Evolutionary conservation across 2,888 invertebrate species (phyloP), one percentile per base, ranked within the genome.

Genomic region (Brachypalpus laphriformis): DNA sequence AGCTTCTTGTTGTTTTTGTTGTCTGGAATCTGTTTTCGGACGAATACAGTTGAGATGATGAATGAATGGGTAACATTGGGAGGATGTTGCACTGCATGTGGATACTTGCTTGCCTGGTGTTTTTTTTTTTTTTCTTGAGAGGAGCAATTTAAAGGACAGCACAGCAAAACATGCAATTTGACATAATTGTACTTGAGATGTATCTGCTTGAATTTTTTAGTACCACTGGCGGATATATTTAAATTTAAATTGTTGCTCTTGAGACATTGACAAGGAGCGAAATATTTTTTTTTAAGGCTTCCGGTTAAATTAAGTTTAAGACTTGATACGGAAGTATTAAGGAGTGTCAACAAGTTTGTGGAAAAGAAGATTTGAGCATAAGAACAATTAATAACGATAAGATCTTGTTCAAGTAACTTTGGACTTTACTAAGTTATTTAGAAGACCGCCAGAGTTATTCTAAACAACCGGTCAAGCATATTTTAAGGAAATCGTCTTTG

Each of bases 1-100:
- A 56, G 9, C 57, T 31, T 28, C 4, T 63, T 3, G 34, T 49
- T 45, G 47, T 28, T 57, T 45, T 16, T 28, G 4, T 8, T 9
- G 9, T 42, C 37, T 56, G 47, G 56, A 59, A 49, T 72, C 37
- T 34, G 51, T 20, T 51, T 51, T 25, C 9, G 45, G 31, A 37
- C 45, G 61, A 20, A 51, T 54, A 37, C 34, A 42, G 61, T 54
- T 54, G 42, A 54, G 61, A 61, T 59, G 77, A 77, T 77, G 77
- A 77, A 77, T 61, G 77, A 77, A 77, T 65, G 59, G 31, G 18
- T 56, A 74, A 65, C 42, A 31, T 42, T 42, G 74, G 68, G 77
- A 77, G 68, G 61, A 77, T 70, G 77, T 34, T 65, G 54, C 16
- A 2, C 56, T 56, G 34, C 45, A 8, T 63, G 72, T 54, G 63